phyloP scores from a whole-genome alignment of 2,888 invertebrate genomes.

The Anorthoa munda region DNA sequence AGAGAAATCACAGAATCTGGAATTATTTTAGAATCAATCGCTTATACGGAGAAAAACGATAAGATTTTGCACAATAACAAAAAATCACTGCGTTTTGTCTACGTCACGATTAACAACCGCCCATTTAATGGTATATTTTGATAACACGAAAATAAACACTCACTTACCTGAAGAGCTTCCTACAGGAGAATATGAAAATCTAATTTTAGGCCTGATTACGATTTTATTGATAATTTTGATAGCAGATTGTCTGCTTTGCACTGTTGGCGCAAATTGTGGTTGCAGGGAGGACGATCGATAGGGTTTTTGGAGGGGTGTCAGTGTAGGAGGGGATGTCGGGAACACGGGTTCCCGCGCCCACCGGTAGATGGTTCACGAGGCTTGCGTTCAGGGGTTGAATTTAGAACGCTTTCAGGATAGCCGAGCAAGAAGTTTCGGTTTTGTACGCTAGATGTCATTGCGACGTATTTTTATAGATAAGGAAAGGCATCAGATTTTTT shows the following conservation, averaged over 20 bases:
- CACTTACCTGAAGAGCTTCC: constrained; percentile 76
- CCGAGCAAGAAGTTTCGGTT: constrained; percentile 47
- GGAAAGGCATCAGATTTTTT: too few relatives aligned
- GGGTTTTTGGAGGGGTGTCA: constrained; percentile 72
- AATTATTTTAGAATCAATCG: background rate
- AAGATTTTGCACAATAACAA: constrained; percentile 64
- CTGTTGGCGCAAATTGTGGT: constrained; percentile 84
- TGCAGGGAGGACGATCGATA: constrained; percentile 83
- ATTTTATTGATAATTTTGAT: constrained; percentile 76
- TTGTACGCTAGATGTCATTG: constrained; percentile 59
- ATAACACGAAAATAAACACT: constrained; percentile 58
- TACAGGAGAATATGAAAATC: constrained; percentile 60
- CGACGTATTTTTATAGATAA: constrained; percentile 7
- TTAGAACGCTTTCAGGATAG: constrained; percentile 66
- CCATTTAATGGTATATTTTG: constrained; percentile 71
- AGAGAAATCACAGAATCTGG: background rate
- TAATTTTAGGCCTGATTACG: constrained; percentile 78
- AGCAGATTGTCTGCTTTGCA: constrained; percentile 78
- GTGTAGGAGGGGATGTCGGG: constrained; percentile 68
- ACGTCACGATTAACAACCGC: constrained; percentile 81
- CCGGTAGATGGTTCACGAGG: constrained; percentile 83
- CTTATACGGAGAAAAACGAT: background rate
- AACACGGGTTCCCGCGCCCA: constrained; percentile 72
- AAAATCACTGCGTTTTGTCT: constrained; percentile 72
- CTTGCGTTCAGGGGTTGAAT: constrained; percentile 63